A percentile compares a stretch with the other conserved stretches of the same genome.
phyloP scores from a whole-genome alignment of 2,888 invertebrate genomes.

The Stenurella melanura region DNA sequence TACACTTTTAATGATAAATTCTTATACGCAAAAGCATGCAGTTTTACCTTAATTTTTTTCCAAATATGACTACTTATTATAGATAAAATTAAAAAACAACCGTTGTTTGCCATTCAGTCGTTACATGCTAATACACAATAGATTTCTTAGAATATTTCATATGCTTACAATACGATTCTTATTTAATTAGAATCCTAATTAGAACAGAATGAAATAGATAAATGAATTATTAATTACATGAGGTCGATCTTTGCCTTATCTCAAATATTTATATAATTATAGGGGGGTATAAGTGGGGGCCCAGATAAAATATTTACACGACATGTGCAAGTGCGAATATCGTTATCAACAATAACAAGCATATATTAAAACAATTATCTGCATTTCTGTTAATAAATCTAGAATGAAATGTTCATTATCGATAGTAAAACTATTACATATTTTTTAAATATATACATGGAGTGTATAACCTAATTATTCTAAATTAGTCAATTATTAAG shows the following conservation, averaged over 20 bases:
- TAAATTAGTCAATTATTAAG: too few species aligned
- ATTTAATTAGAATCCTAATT: not conserved
- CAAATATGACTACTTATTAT: too few species aligned
- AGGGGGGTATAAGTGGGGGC: conserved; percentile 28
- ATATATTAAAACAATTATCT: not conserved
- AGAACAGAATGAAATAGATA: not conserved
- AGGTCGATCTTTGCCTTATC: conserved; percentile 15
- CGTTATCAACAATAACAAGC: conserved; percentile 12
- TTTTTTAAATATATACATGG: not conserved
- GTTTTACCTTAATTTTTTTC: too few species aligned
- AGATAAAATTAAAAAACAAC: too few species aligned
- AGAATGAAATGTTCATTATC: not conserved
- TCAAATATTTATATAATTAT: conserved; percentile 17
- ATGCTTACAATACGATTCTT: not conserved
- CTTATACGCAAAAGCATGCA: too few species aligned
- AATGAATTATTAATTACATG: not conserved
- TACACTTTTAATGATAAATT: too few species aligned
- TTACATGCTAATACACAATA: too few species aligned
- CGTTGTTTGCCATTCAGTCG: too few species aligned
- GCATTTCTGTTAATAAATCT: conserved; percentile 1
- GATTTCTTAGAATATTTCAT: not conserved
- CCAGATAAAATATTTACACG: conserved; percentile 25
- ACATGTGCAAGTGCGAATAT: conserved; percentile 5
- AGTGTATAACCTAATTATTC: too few species aligned
- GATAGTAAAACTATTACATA: not conserved